Conservation (phyloP, 2,888 invertebrate genomes). For the Leucoptera coffeella region DNA sequence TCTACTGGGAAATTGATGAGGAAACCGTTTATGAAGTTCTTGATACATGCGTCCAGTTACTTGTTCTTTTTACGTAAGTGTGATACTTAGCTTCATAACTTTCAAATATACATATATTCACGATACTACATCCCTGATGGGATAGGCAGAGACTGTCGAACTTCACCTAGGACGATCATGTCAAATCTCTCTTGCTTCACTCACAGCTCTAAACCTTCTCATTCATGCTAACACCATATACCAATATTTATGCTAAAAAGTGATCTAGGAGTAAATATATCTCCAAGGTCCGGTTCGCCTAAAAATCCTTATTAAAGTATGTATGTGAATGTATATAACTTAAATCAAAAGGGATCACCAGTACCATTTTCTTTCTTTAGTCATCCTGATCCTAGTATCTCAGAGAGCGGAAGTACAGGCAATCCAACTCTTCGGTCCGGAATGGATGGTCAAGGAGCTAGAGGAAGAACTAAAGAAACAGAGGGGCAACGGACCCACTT, state of each 20-base stretch:
- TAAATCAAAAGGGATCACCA: too few relatives aligned
- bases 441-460: slow-evolving; percentile 57
- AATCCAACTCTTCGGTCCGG: slow-evolving; percentile 66
- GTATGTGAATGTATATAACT: too few relatives aligned
- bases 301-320: too few relatives aligned
- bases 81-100: neutral
- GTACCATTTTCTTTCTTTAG: slow-evolving; percentile 45
- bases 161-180: too few relatives aligned
- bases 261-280: too few relatives aligned
- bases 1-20: slow-evolving; percentile 75
- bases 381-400: slow-evolving; percentile 86
- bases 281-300: too few relatives aligned
- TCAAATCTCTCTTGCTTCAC: too few relatives aligned
- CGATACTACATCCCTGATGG: neutral
- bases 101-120: neutral
- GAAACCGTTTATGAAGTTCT: slow-evolving; percentile 95
- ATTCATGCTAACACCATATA: too few relatives aligned
- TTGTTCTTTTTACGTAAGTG: slow-evolving; percentile 86
- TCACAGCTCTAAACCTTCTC: too few relatives aligned
- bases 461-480: slow-evolving; percentile 62
- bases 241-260: too few relatives aligned
- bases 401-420: slow-evolving; percentile 79
- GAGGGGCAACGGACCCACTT: slow-evolving; percentile 79
- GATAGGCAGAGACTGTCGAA: neutral
- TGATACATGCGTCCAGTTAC: slow-evolving; percentile 91